phyloP scores from a whole-genome alignment of 2,888 invertebrate genomes.

The Agrotis clavis region DNA sequence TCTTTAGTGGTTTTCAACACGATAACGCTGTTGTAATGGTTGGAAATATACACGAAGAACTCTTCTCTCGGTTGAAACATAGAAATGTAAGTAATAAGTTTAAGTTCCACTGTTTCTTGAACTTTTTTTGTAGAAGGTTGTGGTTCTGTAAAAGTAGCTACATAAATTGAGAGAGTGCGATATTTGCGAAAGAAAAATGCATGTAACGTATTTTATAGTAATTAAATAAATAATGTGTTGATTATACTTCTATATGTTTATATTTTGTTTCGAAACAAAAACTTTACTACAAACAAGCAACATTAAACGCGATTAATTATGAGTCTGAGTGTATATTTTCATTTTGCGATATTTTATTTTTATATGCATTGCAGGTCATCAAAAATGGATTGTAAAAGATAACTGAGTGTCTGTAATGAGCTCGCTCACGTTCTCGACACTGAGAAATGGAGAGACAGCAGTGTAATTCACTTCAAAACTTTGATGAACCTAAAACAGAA shows the following conservation, averaged over 20 bases:
- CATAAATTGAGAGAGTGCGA: constrained; percentile 87
- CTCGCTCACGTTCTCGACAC: constrained; percentile 78
- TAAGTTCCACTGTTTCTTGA: constrained; percentile 81
- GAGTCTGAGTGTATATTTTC: constrained; percentile 75
- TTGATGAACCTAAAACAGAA: constrained; percentile 88
- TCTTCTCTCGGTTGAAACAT: constrained; percentile 71
- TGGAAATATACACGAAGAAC: constrained; percentile 74
- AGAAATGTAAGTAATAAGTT: constrained; percentile 80
- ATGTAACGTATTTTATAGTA: constrained; percentile 68
- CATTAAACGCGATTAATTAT: constrained; percentile 67
- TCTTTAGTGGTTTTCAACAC: constrained; percentile 82
- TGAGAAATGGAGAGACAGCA: constrained; percentile 90
- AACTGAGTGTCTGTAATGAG: constrained; percentile 85
- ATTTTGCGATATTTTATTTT: constrained; percentile 86
- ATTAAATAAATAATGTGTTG: constrained; percentile 45
- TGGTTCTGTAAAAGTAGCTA: constrained; percentile 89
- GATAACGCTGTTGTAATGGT: constrained; percentile 77
- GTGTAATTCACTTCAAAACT: constrained; percentile 90
- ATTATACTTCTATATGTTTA: constrained; percentile 47
- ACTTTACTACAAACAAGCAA: constrained; percentile 67
- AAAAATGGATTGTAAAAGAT: constrained; percentile 83
- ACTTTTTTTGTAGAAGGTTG: constrained; percentile 89
- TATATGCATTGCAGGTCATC: constrained; percentile 85
- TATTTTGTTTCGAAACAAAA: constrained; percentile 53
- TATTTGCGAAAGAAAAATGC: constrained; percentile 84